A percentile compares a stretch with the other conserved stretches of the same genome.
phyloP scores from a whole-genome alignment of 2,113 vertebrate species.

The Lagenorhynchus albirostris region DNA sequence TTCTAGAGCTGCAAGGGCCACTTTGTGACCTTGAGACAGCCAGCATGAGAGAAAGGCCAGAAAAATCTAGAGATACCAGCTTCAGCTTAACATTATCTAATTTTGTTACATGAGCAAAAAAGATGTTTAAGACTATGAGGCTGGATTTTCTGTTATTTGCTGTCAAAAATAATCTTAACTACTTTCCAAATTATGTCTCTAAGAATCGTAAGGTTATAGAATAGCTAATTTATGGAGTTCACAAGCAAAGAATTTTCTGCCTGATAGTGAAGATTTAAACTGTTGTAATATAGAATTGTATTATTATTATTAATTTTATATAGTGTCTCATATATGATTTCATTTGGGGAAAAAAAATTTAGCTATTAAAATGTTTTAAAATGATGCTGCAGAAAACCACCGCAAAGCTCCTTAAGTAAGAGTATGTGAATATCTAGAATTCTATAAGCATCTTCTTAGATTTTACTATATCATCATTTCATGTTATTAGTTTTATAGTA shows the following conservation, averaged over 20 bases:
- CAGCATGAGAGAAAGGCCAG: neutral
- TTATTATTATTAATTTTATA: neutral
- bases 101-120: neutral
- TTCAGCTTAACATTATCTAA: neutral
- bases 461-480: slow-evolving; percentile 17
- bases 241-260: neutral
- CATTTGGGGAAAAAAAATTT: neutral
- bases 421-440: neutral
- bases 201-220: neutral
- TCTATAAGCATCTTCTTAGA: neutral
- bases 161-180: neutral
- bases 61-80: neutral
- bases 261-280: neutral
- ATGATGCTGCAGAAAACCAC: neutral
- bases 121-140: neutral
- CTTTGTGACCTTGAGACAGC: neutral
- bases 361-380: neutral
- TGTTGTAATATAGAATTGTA: neutral
- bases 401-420: neutral
- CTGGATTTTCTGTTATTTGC: neutral
- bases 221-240: neutral
- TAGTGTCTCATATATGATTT: neutral
- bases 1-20: neutral
- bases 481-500: neutral
- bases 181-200: neutral